These are phyloP conservation scores for Trichoplusia ni DNA, from an alignment of 1,140 invertebrate genomes.

Conservation along the genomic window DNA sequence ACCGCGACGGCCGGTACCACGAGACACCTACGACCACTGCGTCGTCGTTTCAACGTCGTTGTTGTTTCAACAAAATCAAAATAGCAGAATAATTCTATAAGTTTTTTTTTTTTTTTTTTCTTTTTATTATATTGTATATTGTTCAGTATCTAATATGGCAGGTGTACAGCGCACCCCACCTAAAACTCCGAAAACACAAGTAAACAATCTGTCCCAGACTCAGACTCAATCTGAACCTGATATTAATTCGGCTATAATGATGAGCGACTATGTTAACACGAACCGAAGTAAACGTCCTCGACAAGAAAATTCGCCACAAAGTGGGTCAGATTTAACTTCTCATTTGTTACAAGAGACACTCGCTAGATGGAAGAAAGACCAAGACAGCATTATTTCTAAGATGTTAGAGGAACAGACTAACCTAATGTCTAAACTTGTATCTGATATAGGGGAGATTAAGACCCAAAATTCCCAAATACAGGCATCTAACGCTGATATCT, in stretches of 20 bases:
- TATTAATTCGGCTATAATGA: not conserved
- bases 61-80: no score
- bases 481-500: not conserved
- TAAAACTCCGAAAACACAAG: not conserved
- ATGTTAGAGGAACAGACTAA: not conserved
- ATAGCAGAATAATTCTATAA: no score
- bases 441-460: conserved; percentile 1
- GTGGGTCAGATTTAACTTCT: not conserved
- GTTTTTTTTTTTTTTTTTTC: no score
- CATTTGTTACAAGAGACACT: no score
- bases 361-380: not conserved
- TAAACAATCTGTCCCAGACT: not conserved
- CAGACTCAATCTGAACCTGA: not conserved
- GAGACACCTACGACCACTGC: not conserved
- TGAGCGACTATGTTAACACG: not conserved
- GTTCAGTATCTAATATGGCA: not conserved
- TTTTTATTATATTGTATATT: no score
- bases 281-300: not conserved
- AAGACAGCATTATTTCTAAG: not conserved
- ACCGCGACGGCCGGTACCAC: not conserved
- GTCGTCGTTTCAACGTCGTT: no score
- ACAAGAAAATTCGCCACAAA: not conserved
- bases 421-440: not conserved
- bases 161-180: not conserved
- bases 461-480: not conserved